Evolutionary conservation across 1,140 invertebrate genomes (phyloP), one percentile per base, ranked within the genome.

Genomic region (Drosophila grimshawi): DNA sequence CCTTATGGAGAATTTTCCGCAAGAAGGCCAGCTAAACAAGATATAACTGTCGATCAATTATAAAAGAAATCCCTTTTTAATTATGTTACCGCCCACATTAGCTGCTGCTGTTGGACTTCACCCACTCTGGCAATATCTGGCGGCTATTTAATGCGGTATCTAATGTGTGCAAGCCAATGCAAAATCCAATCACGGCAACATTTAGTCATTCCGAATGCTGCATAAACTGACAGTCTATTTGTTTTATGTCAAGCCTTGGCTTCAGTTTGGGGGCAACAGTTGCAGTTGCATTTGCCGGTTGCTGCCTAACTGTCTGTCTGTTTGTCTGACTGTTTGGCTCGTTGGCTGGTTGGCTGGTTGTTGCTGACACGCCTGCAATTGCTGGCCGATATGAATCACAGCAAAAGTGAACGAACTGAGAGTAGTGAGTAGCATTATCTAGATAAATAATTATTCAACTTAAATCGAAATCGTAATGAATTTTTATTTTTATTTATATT

Each of bases 381-480:
- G 83, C 80, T 43, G 39, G 41, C 65, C 78, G 83, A 86, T 86
- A 86, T 86, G 83, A 86, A 86, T 86, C 83, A 86, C 83, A 46
- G 43, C 56, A 48, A 64, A 32, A 52, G 35, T 48, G 60, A 32
- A 61, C 35, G 63, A 19, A 76, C 43, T 46, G 64, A 56, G 73
- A 27, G 27, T 33, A 67, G 49, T 66, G 80, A 82, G 79, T 69
- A 70, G 83, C 85, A 88, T 88, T 88, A 88, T 88, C 85, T 88
- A 88, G 85, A 88, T 88, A 88, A 88, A 88, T 88, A 88, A 88
- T 88, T 88, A 88, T 88, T 88, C 85, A 88, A 89, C 85, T 88
- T 88, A 89, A 89, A 88, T 88, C 85, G 85, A 89, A 88, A 88
- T 88, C 85, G 85, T 89, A 88, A 89, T 89, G 85, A 89, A 88